These are phyloP conservation scores for Lordiphosa collinella DNA, from an alignment of 1,140 invertebrate genomes.

Conservation along the genomic window DNA sequence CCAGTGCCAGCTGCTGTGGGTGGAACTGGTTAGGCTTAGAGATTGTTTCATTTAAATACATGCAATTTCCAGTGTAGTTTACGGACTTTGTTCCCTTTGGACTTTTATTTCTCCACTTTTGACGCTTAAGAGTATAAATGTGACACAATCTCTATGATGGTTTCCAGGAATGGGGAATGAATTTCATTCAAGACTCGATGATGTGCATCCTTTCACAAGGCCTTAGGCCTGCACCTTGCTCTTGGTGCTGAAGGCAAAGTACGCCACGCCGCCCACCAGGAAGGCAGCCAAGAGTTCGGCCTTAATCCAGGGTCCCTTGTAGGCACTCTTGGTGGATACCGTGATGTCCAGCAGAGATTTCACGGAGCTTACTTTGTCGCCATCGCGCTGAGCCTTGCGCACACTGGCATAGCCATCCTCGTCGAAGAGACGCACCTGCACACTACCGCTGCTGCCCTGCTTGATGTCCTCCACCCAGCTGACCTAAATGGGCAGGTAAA, in stretches of 20 bases:
- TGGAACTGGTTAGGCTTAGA: constrained; percentile 21
- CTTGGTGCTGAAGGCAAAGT: constrained; percentile 91
- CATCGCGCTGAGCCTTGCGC: constrained; percentile 86
- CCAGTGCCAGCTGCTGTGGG: constrained; percentile 7
- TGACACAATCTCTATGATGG: constrained; percentile 36
- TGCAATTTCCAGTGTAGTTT: constrained; percentile 9
- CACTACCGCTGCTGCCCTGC: constrained; percentile 88
- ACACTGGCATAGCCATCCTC: constrained; percentile 94
- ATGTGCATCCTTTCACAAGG: too few species aligned
- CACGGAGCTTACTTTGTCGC: constrained; percentile 84
- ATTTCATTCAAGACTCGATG: constrained; percentile 64
- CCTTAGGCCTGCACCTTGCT: constrained; percentile 83
- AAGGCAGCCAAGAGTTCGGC: constrained; percentile 93
- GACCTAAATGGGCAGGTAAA: constrained; percentile 85
- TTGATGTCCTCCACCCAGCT: constrained; percentile 94
- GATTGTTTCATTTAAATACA: constrained; percentile 21
- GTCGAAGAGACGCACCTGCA: constrained; percentile 91
- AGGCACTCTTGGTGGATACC: constrained; percentile 91
- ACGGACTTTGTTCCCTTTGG: background rate
- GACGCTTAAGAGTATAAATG: constrained; percentile 26
- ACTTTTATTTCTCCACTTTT: background rate
- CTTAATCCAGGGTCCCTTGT: constrained; percentile 94
- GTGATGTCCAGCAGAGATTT: constrained; percentile 88
- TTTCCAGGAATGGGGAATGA: constrained; percentile 49
- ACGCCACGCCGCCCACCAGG: constrained; percentile 89